phyloP scores from a whole-genome alignment of 2,797 vertebrate genomes.

The Alfaro cultratus region DNA sequence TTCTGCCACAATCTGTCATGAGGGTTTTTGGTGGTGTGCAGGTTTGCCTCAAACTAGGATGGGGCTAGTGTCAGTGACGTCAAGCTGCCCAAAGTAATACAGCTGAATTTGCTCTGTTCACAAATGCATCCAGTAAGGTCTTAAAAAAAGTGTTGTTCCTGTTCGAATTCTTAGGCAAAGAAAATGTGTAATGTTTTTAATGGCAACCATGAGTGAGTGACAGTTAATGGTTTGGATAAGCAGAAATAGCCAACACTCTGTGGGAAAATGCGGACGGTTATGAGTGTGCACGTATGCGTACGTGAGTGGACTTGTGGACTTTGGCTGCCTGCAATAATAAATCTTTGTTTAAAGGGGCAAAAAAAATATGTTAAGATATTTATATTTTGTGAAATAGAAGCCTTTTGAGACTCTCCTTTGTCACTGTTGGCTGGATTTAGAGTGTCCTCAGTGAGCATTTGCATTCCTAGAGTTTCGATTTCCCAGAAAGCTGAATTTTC shows the following conservation, averaged over 20 bases:
- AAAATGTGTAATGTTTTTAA: conserved; percentile 58
- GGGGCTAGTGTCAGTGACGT: conserved; percentile 71
- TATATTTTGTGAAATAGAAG: conserved; percentile 68
- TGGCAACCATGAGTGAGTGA: conserved; percentile 60
- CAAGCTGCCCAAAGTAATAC: conserved; percentile 48
- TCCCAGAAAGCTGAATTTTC: conserved; percentile 73
- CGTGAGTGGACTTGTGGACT: conserved; percentile 70
- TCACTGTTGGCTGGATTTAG: conserved; percentile 75
- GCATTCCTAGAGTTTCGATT: conserved; percentile 66
- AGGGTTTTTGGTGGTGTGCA: conserved; percentile 50
- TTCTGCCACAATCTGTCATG: conserved; percentile 37
- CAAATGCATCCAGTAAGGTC: conserved; percentile 51
- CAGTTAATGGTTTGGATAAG: conserved; percentile 61
- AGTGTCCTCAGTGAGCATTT: conserved; percentile 63
- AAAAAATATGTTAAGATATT: conserved; percentile 68
- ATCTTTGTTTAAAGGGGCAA: conserved; percentile 46
- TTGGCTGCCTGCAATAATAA: conserved; percentile 68
- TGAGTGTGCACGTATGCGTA: conserved; percentile 40
- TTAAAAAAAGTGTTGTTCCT: conserved; percentile 39
- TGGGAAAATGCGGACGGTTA: conserved; percentile 61
- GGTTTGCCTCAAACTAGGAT: conserved; percentile 51
- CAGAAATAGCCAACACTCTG: conserved; percentile 59
- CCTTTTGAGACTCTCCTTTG: conserved; percentile 77
- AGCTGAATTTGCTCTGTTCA: conserved; percentile 62
- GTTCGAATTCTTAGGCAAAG: conserved; percentile 42